Conservation (phyloP, 2,797 vertebrate species). For the Myripristis jacobus region DNA sequence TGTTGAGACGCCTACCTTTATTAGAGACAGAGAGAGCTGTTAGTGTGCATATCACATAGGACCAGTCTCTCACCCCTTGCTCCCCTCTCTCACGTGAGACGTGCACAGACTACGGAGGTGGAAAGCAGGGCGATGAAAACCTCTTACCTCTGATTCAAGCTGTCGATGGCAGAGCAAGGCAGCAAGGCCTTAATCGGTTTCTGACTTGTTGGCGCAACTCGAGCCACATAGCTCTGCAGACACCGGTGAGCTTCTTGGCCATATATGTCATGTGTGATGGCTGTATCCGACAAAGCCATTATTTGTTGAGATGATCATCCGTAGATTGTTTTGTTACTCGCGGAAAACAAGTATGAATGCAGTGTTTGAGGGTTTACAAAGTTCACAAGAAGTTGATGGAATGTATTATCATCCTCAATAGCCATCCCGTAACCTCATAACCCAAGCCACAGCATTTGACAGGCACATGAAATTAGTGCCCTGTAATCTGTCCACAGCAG, state of each 20-base stretch:
- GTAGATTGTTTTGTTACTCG: no score
- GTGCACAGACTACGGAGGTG: conserved; percentile 43
- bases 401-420: neutral
- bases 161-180: conserved; percentile 2
- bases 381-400: neutral
- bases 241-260: neutral
- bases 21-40: conserved; percentile 31
- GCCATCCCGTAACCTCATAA: neutral
- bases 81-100: conserved; percentile 35
- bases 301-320: neutral
- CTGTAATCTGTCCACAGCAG: neutral
- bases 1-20: conserved; percentile 34
- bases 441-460: no score
- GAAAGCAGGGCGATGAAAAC: conserved; percentile 22
- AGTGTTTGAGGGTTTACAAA: neutral
- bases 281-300: neutral
- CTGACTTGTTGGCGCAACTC: neutral
- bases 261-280: neutral
- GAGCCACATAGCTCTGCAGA: neutral
- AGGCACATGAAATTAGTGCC: neutral
- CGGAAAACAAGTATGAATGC: neutral
- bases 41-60: conserved; percentile 47
- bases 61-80: conserved; percentile 37
- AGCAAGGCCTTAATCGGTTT: neutral
- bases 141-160: neutral